A percentile compares a stretch with the other conserved stretches of the same genome.
These are phyloP conservation scores for Xestia xanthographa DNA, from an alignment of 2,888 invertebrate species.

Conservation along the genomic window DNA sequence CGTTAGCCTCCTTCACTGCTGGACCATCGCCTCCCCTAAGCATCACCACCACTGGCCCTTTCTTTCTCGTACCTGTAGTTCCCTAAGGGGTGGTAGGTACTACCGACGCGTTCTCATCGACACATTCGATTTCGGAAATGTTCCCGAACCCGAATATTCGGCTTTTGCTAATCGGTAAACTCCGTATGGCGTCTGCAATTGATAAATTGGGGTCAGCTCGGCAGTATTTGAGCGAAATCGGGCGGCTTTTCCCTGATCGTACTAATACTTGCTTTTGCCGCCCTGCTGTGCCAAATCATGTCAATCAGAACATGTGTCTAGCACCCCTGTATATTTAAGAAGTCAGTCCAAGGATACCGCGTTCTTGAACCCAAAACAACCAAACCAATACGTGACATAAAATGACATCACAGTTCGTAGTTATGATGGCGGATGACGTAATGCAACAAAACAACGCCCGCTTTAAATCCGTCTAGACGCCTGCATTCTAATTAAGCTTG, in stretches of 20 bases:
- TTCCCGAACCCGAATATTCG: neutral
- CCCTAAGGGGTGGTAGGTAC: neutral
- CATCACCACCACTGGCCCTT: neutral
- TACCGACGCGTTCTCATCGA: too few species aligned
- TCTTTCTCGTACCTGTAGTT: neutral
- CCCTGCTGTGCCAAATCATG: neutral
- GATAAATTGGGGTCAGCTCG: too few species aligned
- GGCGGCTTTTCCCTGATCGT: neutral
- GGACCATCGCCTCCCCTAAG: neutral
- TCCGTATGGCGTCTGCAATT: too few species aligned
- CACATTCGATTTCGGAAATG: neutral
- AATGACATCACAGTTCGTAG: slow-evolving; percentile 57
- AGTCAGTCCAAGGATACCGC: neutral
- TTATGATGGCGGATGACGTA: slow-evolving; percentile 55
- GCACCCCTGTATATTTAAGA: neutral
- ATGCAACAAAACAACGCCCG: slow-evolving; percentile 45
- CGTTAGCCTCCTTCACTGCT: neutral
- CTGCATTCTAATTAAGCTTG: slow-evolving; percentile 56
- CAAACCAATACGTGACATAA: slow-evolving; percentile 32
- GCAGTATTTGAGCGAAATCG: neutral
- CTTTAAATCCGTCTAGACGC: slow-evolving; percentile 49
- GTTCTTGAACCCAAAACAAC: slow-evolving; percentile 2
- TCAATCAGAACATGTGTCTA: neutral
- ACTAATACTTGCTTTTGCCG: neutral
- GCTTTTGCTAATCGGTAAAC: too few species aligned